These are phyloP conservation scores for Amblyornis subalaris DNA, from an alignment of 2,113 vertebrate species.

Conservation along the genomic window DNA sequence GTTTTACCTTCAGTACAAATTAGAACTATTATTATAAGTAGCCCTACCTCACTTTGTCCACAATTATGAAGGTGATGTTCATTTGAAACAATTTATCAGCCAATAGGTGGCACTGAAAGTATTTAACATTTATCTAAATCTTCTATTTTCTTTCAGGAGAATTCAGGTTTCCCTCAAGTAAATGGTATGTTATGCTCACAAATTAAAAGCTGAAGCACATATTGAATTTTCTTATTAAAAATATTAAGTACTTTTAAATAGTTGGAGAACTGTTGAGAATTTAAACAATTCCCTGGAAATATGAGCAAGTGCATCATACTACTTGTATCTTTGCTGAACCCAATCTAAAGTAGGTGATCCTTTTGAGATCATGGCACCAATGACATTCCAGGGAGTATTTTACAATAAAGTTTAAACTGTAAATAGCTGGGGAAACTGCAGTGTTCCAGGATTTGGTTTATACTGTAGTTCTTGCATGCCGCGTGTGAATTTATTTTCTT, in stretches of 20 bases:
- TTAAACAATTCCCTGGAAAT: not conserved
- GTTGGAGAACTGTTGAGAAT: not conserved
- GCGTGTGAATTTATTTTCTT: not conserved
- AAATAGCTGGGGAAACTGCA: not conserved
- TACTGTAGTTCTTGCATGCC: not conserved
- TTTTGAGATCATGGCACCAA: not conserved
- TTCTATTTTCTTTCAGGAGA: not conserved
- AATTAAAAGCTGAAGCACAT: constrained; percentile 25
- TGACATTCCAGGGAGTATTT: not conserved
- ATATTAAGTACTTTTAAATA: constrained; percentile 6
- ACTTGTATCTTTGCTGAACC: not conserved
- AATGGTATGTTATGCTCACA: not conserved
- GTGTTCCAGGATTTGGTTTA: not conserved
- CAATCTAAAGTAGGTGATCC: not conserved
- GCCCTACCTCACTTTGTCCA: not conserved
- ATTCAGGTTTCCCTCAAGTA: not conserved
- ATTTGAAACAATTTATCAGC: not conserved
- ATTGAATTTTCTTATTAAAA: constrained; percentile 3
- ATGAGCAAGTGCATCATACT: not conserved
- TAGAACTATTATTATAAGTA: not conserved
- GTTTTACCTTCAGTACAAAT: not conserved
- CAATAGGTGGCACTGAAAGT: constrained; percentile 66
- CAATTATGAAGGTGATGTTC: not conserved
- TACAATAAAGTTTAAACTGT: not conserved
- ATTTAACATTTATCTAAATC: constrained; percentile 29